phyloP scores from a whole-genome alignment of 2,888 invertebrate species.

The Quadroppia sp. region DNA sequence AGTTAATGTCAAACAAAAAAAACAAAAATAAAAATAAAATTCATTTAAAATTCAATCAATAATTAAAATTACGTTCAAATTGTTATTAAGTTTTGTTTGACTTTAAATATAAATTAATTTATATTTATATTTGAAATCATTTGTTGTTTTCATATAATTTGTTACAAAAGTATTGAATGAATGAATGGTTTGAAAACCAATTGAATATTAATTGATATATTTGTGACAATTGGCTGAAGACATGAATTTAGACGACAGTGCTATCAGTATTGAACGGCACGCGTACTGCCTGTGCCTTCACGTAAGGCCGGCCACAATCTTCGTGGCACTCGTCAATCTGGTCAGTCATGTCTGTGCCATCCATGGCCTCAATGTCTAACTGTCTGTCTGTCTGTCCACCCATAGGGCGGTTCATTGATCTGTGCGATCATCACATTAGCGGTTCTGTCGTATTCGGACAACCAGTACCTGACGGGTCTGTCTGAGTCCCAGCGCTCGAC shows the following conservation, averaged over 20 bases:
- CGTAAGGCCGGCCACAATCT: constrained; percentile 43
- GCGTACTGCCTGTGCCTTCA: constrained; percentile 44
- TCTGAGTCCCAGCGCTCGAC: constrained; percentile 27
- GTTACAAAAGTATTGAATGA: background rate
- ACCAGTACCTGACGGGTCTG: background rate
- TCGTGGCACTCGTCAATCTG: constrained; percentile 42
- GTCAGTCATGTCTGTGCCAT: background rate
- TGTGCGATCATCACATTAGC: constrained; percentile 31
- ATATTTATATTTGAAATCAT: no score
- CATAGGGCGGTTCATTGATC: constrained; percentile 40
- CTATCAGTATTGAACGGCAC: constrained; percentile 40
- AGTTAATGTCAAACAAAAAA: no score
- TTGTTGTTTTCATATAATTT: no score
- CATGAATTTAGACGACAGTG: constrained; percentile 9
- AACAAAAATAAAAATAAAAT: no score
- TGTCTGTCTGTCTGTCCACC: background rate
- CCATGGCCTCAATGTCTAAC: background rate
- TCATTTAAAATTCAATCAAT: no score
- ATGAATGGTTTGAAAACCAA: background rate
- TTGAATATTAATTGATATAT: background rate
- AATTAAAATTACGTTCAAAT: no score
- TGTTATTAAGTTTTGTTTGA: no score
- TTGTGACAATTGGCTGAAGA: no score
- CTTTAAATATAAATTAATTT: no score
- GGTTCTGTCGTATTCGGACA: constrained; percentile 31